These are phyloP conservation scores for Sylvietta virens DNA, from an alignment of 2,113 vertebrate genomes.

Conservation along the genomic window DNA sequence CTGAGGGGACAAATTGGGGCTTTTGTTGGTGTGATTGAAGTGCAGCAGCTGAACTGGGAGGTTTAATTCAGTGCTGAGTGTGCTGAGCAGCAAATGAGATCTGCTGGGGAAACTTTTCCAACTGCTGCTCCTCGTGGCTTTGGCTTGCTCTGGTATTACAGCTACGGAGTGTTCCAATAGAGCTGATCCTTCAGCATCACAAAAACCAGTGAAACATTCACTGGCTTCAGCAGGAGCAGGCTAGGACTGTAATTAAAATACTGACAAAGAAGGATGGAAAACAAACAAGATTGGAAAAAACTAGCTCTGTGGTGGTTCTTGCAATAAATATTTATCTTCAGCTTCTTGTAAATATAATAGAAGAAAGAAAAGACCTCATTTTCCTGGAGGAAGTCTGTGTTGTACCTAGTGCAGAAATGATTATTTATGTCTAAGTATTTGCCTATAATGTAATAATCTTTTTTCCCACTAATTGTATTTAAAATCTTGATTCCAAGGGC, in stretches of 20 bases:
- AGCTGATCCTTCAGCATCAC: neutral
- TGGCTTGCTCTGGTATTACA: neutral
- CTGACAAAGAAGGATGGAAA: neutral
- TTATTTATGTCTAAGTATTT: neutral
- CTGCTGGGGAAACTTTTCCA: neutral
- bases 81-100: neutral
- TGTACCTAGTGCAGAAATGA: neutral
- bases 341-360: neutral
- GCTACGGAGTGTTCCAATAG: neutral
- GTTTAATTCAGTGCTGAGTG: neutral
- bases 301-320: neutral
- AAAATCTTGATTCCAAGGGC: neutral
- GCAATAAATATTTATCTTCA: neutral
- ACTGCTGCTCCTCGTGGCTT: neutral
- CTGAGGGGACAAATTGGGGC: neutral
- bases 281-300: neutral
- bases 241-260: neutral
- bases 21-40: neutral
- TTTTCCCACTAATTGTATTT: neutral
- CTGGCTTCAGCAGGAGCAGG: neutral
- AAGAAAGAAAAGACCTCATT: neutral
- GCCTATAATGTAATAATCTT: neutral
- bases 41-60: neutral
- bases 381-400: neutral
- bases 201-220: neutral